Base-by-base conservation (phyloP, 2,113 vertebrate species). In the Microcebus tavaratra region DNA sequence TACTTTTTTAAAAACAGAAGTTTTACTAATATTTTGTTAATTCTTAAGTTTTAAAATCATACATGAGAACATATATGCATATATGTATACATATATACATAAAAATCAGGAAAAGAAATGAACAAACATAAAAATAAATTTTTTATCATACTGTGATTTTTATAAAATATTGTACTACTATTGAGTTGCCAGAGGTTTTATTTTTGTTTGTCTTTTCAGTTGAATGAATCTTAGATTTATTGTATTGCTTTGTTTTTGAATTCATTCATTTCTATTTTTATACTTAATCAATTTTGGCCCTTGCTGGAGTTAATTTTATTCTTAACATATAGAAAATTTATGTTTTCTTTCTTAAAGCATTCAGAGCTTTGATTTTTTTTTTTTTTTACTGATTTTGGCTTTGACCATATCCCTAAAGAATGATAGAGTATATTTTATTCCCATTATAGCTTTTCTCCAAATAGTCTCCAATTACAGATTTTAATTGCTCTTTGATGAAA, bases 41-140 rank as follows among this genome's bases (percentile, higher is more conserved):
- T 91, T 94, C 34, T 90, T 86, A 55, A 81, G 15, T 86, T 95
- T 91, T 59, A 72, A 94, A 86, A 70, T 86, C 67, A 42, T 80
- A 20, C 1, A 17, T 70, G 25, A 12, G 31, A 36, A 31, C 36
- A 53, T 45, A 55, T 5, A 14, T 25, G 23, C 23, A 25, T 61
- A 61, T 61, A 25, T 25, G 23, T 27, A 61, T 27, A 5, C 9
- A 11, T 29, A 61, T 27, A 12, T 12, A 61, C 11, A 11, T 61
- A 27, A 61, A 6, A 53, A 15, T 3, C 11, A 48, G 65, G 42
- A 65, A 25, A 73, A 57, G 55, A 57, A 79, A 34, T 90, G 29
- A 65, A 65, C 9, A 85, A 89, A 31, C n/a, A 78, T 42, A 72
- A 85, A 79, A 80, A 6, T 42, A 10, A 29, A 17, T n/a, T 18